Evolutionary conservation across 2,888 invertebrate species (phyloP).

Genomic region (Plagodis pulveraria): DNA sequence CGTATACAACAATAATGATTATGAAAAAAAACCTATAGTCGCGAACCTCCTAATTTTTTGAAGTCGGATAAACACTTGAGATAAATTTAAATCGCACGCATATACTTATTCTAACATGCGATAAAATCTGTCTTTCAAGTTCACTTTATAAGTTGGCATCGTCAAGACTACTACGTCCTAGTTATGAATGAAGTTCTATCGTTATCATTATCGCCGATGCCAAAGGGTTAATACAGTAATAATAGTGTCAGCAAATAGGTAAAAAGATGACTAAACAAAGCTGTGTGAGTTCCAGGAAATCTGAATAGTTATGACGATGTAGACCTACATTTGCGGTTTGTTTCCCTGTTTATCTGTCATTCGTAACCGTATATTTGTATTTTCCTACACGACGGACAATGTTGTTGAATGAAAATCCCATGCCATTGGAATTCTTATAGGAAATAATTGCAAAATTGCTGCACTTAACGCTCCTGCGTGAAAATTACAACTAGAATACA

Average conservation of each 20-base stretch:
- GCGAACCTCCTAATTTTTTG: no score
- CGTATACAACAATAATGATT: no score
- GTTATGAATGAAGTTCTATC: no score
- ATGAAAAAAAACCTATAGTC: no score
- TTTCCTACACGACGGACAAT: slow-evolving; percentile 3
- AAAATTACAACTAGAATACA: not conserved
- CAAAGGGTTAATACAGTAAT: no score
- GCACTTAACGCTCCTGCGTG: not conserved
- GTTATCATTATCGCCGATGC: no score
- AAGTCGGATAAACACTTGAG: no score
- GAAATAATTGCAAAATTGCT: not conserved
- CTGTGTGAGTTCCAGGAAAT: slow-evolving; percentile 10
- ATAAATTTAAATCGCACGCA: no score
- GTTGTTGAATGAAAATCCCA: slow-evolving; percentile 11
- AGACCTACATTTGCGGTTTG: not conserved
- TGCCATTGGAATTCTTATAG: not conserved
- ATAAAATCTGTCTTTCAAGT: no score
- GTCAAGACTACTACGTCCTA: no score
- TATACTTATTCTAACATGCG: no score
- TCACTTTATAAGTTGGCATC: no score
- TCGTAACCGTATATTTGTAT: slow-evolving; percentile 2
- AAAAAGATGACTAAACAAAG: slow-evolving; percentile 12
- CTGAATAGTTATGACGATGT: slow-evolving; percentile 19
- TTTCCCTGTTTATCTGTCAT: slow-evolving; percentile 7
- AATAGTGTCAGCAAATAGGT: not conserved